Conservation (phyloP, 1,140 invertebrate genomes). For the Drosophila lowei region DNA sequence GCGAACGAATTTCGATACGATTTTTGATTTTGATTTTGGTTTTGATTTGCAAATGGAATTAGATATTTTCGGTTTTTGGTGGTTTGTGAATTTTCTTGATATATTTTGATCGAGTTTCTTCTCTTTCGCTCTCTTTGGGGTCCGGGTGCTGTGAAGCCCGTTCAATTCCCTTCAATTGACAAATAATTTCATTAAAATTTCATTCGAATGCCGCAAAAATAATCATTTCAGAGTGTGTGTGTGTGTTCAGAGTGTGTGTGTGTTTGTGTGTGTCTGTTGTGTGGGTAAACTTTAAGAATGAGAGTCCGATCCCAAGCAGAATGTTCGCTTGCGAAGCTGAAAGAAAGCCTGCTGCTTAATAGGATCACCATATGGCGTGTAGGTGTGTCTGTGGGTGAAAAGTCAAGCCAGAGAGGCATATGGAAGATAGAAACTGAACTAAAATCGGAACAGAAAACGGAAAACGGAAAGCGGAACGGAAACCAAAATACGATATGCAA, state of each 20-base stretch:
- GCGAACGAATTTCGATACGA: slow-evolving; percentile 59
- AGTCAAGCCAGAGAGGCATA: neutral
- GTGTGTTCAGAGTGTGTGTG: slow-evolving; percentile 24
- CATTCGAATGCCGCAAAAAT: slow-evolving; percentile 68
- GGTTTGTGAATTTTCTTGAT: slow-evolving; percentile 53
- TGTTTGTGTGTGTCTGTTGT: slow-evolving; percentile 16
- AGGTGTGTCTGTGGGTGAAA: neutral
- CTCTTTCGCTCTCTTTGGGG: slow-evolving; percentile 79
- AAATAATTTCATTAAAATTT: slow-evolving; percentile 56
- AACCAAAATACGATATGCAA: slow-evolving; percentile 13
- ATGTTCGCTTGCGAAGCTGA: slow-evolving; percentile 27
- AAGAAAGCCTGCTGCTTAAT: slow-evolving; percentile 15
- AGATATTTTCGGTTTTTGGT: slow-evolving; percentile 32
- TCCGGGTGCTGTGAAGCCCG: slow-evolving; percentile 50
- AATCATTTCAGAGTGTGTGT: slow-evolving; percentile 42
- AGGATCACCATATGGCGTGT: neutral
- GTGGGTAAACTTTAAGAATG: slow-evolving; percentile 34
- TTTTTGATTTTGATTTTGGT: slow-evolving; percentile 7
- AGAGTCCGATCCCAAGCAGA: slow-evolving; percentile 22
- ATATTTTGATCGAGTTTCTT: slow-evolving; percentile 55
- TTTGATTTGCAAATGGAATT: slow-evolving; percentile 66
- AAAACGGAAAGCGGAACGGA: slow-evolving; percentile 18
- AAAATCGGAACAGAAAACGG: slow-evolving; percentile 1
- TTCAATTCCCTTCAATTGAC: slow-evolving; percentile 48
- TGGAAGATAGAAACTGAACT: slow-evolving; percentile 38